Evolutionary conservation across 2,888 invertebrate genomes (phyloP), one percentile per base, ranked within the genome.

Genomic region (Cybosia mesomella): DNA sequence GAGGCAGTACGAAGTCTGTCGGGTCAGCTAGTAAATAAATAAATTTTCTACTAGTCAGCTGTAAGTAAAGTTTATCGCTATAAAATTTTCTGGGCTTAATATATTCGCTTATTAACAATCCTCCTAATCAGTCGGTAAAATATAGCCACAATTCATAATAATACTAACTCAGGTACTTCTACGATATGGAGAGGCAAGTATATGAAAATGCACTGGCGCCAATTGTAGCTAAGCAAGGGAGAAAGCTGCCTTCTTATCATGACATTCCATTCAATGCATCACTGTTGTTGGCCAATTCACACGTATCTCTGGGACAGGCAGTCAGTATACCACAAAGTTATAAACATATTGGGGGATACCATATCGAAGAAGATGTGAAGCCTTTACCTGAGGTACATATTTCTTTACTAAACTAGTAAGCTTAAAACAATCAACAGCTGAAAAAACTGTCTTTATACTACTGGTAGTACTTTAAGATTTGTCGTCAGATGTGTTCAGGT

Each of bases 231-330:
- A 76, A 73, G 18, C 73, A 78, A 60, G 79, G 80, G 21, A 54
- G 64, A 21, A 62, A 65, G 7, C 70, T 80, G 8, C 83, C 81
- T 15, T 61, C 72, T 1, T 83, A 80, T 21, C 66, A 79, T 11
- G 75, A 78, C 0, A n/a, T 84, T 4, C 68, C 69, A 53, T 80
- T 74, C 53, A 85, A 85, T 36, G 80, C 72, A 0, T 83, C 85
- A 0, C 58, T 86, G 5, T 34, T 82, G 43, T 57, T 85, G 7
- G 77, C 76, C 11, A 85, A 85, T 43, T 70, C 70, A 1, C 74
- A 75, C 59, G 66, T 75, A 0, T 74, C 77, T 39, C 54, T 77
- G 15, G 71, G 70, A 13, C 61, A 73, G 43, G 68, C 75, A 10
- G 71, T 70, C 34, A 67, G 66, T 21, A n/a, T 76, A 49, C 76